Conservation (phyloP, 2,888 invertebrate genomes). For the Synergus japonicus region DNA sequence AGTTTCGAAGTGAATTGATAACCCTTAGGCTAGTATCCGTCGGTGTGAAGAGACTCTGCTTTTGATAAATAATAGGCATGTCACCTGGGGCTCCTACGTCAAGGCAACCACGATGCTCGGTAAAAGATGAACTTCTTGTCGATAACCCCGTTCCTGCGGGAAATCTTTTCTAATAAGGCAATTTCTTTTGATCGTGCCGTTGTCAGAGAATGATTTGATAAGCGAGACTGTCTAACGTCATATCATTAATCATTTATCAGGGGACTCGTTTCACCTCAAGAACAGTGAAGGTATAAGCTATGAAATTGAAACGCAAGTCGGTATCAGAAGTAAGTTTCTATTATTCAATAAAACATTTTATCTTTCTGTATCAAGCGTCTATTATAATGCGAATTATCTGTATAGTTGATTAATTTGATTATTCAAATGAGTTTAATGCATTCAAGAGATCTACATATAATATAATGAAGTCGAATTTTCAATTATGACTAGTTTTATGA, state of each 20-base stretch:
- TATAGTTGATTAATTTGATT: background rate
- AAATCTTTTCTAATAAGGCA: conserved; percentile 52
- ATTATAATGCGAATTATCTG: background rate
- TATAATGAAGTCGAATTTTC: background rate
- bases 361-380: background rate
- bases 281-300: background rate
- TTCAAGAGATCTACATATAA: background rate
- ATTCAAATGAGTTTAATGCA: background rate
- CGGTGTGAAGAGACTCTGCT: conserved; percentile 57
- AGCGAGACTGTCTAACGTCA: conserved; percentile 31
- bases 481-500: background rate
- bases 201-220: conserved; percentile 36
- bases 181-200: conserved; percentile 37
- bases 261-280: conserved; percentile 16
- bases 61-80: conserved; percentile 63
- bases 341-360: background rate
- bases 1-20: conserved; percentile 54
- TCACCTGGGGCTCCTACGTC: conserved; percentile 46
- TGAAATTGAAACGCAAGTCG: conserved; percentile 5
- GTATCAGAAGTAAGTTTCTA: background rate
- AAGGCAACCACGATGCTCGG: conserved; percentile 57
- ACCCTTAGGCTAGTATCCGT: conserved; percentile 57
- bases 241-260: conserved; percentile 39
- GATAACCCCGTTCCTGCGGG: conserved; percentile 56
- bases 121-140: conserved; percentile 65